Conservation (phyloP, 2,888 invertebrate species). For the Hydrotaea cyrtoneurina region DNA sequence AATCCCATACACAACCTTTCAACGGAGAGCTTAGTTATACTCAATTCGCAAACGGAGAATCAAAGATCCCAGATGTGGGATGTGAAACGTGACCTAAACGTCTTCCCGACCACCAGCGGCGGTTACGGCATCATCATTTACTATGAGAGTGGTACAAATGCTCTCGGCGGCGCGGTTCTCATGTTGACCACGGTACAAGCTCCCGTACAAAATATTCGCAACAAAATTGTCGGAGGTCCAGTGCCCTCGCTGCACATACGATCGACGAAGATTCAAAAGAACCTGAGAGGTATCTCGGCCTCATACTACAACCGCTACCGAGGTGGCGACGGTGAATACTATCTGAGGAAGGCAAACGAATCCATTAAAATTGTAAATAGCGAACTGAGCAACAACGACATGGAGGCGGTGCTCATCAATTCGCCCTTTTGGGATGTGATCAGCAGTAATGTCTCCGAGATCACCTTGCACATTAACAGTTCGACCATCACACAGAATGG, state of each 20-base stretch:
- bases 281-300: conserved; percentile 90
- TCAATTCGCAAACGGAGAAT: conserved; percentile 88
- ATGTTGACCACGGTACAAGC: conserved; percentile 88
- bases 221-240: conserved; percentile 89
- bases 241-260: conserved; percentile 88
- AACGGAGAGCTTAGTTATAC: conserved; percentile 90
- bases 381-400: conserved; percentile 89
- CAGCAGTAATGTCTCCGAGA: conserved; percentile 93
- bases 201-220: conserved; percentile 87
- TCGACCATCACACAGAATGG: conserved; percentile 93
- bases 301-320: conserved; percentile 94
- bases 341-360: conserved; percentile 93
- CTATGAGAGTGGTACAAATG: conserved; percentile 89
- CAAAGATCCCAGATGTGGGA: conserved; percentile 87
- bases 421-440: conserved; percentile 94
- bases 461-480: conserved; percentile 93
- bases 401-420: conserved; percentile 90
- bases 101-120: conserved; percentile 94
- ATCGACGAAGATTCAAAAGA: conserved; percentile 89
- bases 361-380: conserved; percentile 90
- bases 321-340: conserved; percentile 92
- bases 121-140: conserved; percentile 90
- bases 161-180: conserved; percentile 91
- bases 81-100: conserved; percentile 90
- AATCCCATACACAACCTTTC: conserved; percentile 95